These are phyloP conservation scores for Megaceryle torquata DNA, from an alignment of 2,113 vertebrate genomes.

Conservation along the genomic window DNA sequence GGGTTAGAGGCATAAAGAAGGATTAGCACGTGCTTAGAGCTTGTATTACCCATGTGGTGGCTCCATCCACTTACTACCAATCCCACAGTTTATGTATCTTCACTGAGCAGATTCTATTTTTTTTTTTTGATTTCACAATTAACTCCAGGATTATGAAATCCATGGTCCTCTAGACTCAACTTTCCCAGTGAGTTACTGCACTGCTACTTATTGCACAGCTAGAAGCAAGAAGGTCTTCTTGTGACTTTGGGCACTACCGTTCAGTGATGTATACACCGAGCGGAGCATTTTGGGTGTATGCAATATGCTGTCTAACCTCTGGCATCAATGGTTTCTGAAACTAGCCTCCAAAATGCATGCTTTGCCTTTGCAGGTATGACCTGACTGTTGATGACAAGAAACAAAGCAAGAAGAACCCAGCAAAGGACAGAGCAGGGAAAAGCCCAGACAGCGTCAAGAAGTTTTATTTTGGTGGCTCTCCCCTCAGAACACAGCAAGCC, in stretches of 20 bases:
- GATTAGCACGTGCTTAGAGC: not conserved
- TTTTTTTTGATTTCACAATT: not conserved
- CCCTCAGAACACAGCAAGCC: constrained; percentile 76
- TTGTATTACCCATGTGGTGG: not conserved
- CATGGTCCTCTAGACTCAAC: not conserved
- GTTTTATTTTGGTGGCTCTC: constrained; percentile 92
- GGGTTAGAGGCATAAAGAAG: not conserved
- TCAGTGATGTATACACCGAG: not conserved
- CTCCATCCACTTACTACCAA: not conserved
- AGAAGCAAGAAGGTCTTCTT: not conserved
- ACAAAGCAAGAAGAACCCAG: constrained; percentile 79
- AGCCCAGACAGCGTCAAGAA: constrained; percentile 58
- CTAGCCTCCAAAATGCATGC: not conserved
- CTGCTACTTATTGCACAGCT: not conserved
- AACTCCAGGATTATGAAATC: not conserved
- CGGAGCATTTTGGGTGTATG: not conserved
- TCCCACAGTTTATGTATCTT: not conserved
- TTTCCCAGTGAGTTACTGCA: not conserved
- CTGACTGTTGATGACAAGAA: constrained; percentile 89
- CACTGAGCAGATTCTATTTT: not conserved
- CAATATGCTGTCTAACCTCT: not conserved
- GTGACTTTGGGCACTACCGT: not conserved
- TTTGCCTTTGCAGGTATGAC: constrained; percentile 80
- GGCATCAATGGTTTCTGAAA: not conserved
- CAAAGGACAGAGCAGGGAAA: constrained; percentile 56